A percentile compares a stretch with the other conserved stretches of the same genome.
Evolutionary conservation across 1,140 invertebrate genomes (phyloP).

Genomic region (Drosophila busckii): DNA sequence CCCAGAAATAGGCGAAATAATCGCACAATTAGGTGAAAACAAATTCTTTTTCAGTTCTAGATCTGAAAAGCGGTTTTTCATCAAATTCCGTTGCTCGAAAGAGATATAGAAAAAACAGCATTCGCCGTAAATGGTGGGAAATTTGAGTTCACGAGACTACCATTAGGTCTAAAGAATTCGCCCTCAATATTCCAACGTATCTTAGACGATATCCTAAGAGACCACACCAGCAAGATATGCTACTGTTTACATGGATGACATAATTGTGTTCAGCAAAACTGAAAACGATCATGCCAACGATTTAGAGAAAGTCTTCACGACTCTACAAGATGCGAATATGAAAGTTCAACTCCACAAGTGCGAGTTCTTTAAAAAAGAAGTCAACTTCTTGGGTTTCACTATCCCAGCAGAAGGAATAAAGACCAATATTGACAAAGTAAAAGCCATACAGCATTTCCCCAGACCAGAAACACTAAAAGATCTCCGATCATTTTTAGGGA

Average conservation of each 20-base stretch:
- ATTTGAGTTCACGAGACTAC: neutral
- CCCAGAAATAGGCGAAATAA: slow-evolving; percentile 14
- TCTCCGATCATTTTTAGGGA: neutral
- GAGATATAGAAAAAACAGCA: neutral
- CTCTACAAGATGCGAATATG: neutral
- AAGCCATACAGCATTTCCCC: neutral
- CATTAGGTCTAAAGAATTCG: neutral
- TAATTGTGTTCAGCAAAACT: neutral
- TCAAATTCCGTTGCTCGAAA: neutral
- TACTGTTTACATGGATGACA: slow-evolving; percentile 1
- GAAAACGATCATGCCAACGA: too few relatives aligned
- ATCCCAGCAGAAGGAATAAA: neutral
- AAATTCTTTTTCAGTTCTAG: slow-evolving; percentile 77
- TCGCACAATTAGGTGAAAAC: slow-evolving; percentile 69
- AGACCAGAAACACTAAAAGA: neutral
- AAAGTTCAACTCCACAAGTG: neutral
- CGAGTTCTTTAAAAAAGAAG: neutral
- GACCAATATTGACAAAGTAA: neutral
- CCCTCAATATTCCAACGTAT: neutral
- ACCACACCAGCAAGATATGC: neutral
- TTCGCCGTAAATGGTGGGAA: neutral
- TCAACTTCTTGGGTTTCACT: neutral
- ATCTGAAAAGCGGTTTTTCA: slow-evolving; percentile 1
- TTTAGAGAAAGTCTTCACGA: neutral
- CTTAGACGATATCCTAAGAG: neutral